Percentiles rank a stretch among this genome's conserved stretches.
phyloP scores from a whole-genome alignment of 2,888 invertebrate genomes.

The Apamea epomidion region DNA sequence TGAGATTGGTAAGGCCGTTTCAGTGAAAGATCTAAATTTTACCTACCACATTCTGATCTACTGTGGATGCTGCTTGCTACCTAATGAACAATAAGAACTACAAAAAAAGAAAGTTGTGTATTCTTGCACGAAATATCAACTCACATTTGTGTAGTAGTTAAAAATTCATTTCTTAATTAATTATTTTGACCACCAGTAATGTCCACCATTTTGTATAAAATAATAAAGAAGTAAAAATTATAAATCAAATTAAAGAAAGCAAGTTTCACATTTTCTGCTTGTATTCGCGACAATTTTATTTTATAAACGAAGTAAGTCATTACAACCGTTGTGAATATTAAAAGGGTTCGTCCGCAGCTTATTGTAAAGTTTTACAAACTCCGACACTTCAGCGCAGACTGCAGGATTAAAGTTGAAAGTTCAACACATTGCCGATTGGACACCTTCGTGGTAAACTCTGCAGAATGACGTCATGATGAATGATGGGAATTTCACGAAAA shows the following conservation, averaged over 20 bases:
- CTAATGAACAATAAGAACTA: background rate
- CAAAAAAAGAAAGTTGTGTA: background rate
- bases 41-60: background rate
- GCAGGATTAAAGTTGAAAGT: constrained; percentile 51
- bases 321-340: constrained; percentile 52
- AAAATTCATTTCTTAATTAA: background rate
- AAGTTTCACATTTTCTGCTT: background rate
- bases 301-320: constrained; percentile 47
- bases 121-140: background rate
- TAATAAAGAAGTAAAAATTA: background rate
- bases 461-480: constrained; percentile 17
- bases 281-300: constrained; percentile 28
- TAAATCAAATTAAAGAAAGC: background rate
- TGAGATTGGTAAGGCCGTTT: background rate
- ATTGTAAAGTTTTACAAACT: constrained; percentile 43
- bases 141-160: background rate
- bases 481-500: background rate
- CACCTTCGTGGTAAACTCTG: constrained; percentile 25
- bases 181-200: background rate
- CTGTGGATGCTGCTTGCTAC: background rate
- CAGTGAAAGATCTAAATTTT: background rate
- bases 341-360: constrained; percentile 46
- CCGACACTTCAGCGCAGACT: constrained; percentile 18
- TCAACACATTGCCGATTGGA: constrained; percentile 58
- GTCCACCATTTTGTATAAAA: background rate